Conservation (phyloP, 2,113 vertebrate genomes). For the Eptesicus fuscus region DNA sequence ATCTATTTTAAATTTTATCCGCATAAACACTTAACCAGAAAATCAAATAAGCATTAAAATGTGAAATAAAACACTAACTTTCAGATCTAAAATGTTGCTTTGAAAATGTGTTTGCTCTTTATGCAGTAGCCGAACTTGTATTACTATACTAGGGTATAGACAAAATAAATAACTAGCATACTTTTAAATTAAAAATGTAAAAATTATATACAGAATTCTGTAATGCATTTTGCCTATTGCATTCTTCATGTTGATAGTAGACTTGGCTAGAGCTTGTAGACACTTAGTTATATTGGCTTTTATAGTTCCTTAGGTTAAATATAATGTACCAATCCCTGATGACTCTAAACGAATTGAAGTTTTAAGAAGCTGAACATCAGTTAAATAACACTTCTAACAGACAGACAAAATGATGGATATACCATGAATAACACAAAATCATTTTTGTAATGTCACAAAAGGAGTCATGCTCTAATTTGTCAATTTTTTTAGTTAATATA, state of each 20-base stretch:
- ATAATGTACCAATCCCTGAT: neutral
- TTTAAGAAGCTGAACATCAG: conserved; percentile 20
- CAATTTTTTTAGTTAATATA: conserved; percentile 35
- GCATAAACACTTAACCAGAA: conserved; percentile 1
- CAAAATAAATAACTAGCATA: neutral
- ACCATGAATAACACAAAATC: neutral
- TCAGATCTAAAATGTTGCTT: neutral
- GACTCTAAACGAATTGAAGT: neutral
- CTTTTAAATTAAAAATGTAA: conserved; percentile 56
- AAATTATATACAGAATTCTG: neutral
- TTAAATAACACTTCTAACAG: neutral
- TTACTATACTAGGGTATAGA: neutral
- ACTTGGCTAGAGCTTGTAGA: neutral
- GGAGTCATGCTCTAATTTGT: neutral
- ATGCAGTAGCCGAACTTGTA: neutral
- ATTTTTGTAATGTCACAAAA: neutral
- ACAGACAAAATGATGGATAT: neutral
- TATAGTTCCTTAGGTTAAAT: neutral
- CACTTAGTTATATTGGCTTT: conserved; percentile 16
- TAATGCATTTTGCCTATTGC: neutral
- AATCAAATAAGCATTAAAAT: conserved; percentile 16
- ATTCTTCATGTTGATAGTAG: conserved; percentile 27
- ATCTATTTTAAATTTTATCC: neutral
- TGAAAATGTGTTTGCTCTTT: neutral
- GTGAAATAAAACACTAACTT: neutral